Evolutionary conservation across 2,797 vertebrate genomes (phyloP).

Genomic region (Cynodonichthys magdalenae): DNA sequence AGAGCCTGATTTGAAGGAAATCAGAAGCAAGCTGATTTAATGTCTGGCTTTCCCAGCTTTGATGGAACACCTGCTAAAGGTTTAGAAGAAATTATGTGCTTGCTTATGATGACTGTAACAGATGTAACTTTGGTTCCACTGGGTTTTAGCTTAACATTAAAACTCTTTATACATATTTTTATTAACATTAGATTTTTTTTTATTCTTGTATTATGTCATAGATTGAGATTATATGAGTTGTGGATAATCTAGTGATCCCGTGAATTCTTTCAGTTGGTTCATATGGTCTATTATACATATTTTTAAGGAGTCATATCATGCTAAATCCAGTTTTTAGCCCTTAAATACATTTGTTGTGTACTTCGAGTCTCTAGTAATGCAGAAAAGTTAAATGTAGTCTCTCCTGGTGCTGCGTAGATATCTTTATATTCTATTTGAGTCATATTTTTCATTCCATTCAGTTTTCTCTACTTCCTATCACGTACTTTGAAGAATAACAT

Average conservation of each 20-base stretch:
- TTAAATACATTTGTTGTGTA: too few species aligned
- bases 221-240: constrained; percentile 24
- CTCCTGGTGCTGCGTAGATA: too few species aligned
- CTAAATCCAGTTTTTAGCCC: too few species aligned
- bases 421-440: too few species aligned
- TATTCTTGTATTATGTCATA: constrained; percentile 19
- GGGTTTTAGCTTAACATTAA: constrained; percentile 7
- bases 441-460: too few species aligned
- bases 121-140: constrained; percentile 1
- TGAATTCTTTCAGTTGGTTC: constrained; percentile 15
- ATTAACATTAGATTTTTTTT: constrained; percentile 24
- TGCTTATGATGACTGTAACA: constrained; percentile 4
- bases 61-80: constrained; percentile 54
- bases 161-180: constrained; percentile 19
- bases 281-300: background rate
- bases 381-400: too few species aligned
- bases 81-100: constrained; percentile 38
- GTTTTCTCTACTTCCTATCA: too few species aligned
- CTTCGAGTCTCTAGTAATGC: too few species aligned
- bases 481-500: too few species aligned
- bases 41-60: constrained; percentile 15
- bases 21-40: constrained; percentile 40
- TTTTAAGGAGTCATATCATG: too few species aligned
- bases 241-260: constrained; percentile 7
- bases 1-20: constrained; percentile 30